phyloP scores from a whole-genome alignment of 1,140 invertebrate genomes.

The Aplysia californica region DNA sequence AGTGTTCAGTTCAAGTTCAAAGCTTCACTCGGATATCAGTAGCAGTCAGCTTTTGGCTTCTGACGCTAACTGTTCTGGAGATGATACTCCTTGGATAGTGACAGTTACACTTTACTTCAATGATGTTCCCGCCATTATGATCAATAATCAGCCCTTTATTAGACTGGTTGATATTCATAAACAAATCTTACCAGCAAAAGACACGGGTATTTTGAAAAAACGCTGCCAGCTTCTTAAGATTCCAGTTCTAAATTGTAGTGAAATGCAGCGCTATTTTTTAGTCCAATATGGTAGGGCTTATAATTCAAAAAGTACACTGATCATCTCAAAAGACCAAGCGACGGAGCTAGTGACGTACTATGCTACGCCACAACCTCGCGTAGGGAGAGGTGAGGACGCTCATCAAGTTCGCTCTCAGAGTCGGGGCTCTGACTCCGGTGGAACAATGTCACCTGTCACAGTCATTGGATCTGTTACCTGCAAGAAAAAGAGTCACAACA shows the following conservation, averaged over 20 bases:
- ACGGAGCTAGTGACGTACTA: conserved; percentile 63
- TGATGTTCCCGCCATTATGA: conserved; percentile 64
- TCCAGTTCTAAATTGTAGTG: conserved; percentile 61
- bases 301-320: conserved; percentile 64
- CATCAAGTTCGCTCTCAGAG: background rate
- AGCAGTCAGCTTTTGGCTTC: background rate
- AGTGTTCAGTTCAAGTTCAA: background rate
- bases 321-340: conserved; percentile 62
- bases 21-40: background rate
- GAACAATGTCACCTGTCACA: background rate
- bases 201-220: conserved; percentile 67
- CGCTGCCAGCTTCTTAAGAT: conserved; percentile 64
- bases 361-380: conserved; percentile 54
- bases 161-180: conserved; percentile 67
- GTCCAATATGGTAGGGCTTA: conserved; percentile 64
- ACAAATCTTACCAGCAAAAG: conserved; percentile 67
- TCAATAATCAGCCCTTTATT: conserved; percentile 59
- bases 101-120: conserved; percentile 66
- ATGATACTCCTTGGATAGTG: conserved; percentile 59
- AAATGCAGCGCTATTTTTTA: conserved; percentile 67
- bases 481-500: too few species aligned
- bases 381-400: conserved; percentile 33
- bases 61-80: conserved; percentile 26
- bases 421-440: background rate
- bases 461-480: background rate